Base-by-base conservation (phyloP, 2,888 invertebrate species). In the Ptilodon capucinus region DNA sequence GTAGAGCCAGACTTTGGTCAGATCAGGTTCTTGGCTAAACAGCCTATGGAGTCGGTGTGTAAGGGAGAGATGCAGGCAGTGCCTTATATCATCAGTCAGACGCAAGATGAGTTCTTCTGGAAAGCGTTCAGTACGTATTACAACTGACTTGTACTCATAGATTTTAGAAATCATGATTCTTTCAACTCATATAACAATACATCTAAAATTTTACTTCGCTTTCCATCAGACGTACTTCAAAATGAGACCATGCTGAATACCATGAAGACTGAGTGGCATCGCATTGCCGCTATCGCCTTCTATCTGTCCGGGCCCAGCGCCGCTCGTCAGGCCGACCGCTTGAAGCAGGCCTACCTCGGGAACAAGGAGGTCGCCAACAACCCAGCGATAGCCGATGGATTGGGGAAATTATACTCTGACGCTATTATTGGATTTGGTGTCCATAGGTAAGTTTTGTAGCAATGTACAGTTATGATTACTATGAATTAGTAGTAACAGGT, bases 1-100 rank as follows among this genome's bases (percentile, higher is more conserved):
- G 82, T 95, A 3, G 95, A 95, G 71, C 88, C 86, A 0, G 93
- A 94, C 68, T 91, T 92, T 54, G 94, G 94, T 0, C 93, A 94
- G 65, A 93, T 94, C 64, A 83, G 94, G 51, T 95, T 95, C 77
- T 79, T 95, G 9, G 67, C 87, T 0, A 92, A 90, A n/a, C 92
- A 94, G 68, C 95, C 95, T 0, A 78, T 91, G 5, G 87, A 87
- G 36, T 82, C 93, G 2, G 91, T 94, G 42, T 84, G 87, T 35
- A 74, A 88, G 43, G 93, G 93, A 0, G 85, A 92, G 21, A 91
- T 93, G 54, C 83, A 92, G 51, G 87, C 92, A 30, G 92, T 95
- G 41, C 95, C 95, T 0, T 80, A 93, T 46, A 92, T 95, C 23
- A 85, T 93, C 51, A 94, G 94, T 44, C 90, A 94, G 64, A 94